Conservation (phyloP, 2,797 vertebrate species). For the Glyptemys insculpta region DNA sequence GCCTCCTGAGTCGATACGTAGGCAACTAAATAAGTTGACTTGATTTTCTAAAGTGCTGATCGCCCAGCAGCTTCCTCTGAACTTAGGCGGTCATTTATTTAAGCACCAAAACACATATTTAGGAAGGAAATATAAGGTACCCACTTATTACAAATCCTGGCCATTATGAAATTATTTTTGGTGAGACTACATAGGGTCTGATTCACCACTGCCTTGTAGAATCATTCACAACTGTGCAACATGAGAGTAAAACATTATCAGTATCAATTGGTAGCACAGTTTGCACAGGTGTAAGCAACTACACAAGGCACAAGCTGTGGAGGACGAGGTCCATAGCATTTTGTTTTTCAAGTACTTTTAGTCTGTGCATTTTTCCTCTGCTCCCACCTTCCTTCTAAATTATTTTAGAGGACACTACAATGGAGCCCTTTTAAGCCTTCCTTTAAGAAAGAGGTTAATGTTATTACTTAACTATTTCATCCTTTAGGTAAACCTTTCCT, state of each 20-base stretch:
- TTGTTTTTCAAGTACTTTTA: conserved; percentile 1
- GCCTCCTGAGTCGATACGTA: not conserved
- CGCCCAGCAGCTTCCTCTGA: not conserved
- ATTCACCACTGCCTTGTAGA: not conserved
- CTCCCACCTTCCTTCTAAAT: not conserved
- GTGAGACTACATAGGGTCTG: not conserved
- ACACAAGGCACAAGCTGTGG: not conserved
- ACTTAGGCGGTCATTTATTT: not conserved
- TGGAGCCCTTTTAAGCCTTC: not conserved
- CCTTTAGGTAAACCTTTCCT: not conserved
- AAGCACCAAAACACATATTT: not conserved
- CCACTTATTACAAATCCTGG: not conserved
- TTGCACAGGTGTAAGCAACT: conserved; percentile 7
- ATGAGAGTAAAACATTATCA: not conserved
- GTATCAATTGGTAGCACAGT: not conserved
- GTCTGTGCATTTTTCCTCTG: not conserved
- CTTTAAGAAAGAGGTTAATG: not conserved
- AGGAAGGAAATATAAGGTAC: not conserved
- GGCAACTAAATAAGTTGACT: not conserved
- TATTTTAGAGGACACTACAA: not conserved
- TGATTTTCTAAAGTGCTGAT: not conserved
- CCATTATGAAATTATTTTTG: not conserved
- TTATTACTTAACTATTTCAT: not conserved
- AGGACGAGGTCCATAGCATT: not conserved
- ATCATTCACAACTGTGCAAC: not conserved